Conservation (phyloP, 1,140 invertebrate species). For the Drosophila arawakana region DNA sequence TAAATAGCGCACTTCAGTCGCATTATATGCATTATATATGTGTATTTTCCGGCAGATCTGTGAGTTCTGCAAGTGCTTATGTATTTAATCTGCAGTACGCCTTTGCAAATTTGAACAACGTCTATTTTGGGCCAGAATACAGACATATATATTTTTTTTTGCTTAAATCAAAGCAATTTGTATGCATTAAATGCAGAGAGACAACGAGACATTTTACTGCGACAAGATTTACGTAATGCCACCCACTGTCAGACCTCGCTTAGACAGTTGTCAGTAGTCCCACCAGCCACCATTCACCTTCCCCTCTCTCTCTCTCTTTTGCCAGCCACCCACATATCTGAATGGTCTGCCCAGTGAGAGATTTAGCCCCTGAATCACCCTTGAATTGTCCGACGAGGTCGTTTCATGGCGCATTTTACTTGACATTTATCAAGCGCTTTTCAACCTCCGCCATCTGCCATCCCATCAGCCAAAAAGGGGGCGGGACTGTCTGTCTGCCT, state of each 20-base stretch:
- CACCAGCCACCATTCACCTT: conserved; percentile 6
- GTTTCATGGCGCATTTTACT: conserved; percentile 60
- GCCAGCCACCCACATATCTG: conserved; percentile 17
- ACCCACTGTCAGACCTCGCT: conserved; percentile 49
- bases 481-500: conserved; percentile 12
- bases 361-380: conserved; percentile 1
- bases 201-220: conserved; percentile 38
- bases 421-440: conserved; percentile 66
- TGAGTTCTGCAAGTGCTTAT: conserved; percentile 31
- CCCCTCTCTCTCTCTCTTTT: neutral
- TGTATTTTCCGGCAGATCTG: conserved; percentile 22
- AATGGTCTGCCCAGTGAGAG: neutral
- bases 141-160: neutral
- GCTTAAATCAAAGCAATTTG: conserved; percentile 75
- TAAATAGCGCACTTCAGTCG: conserved; percentile 25
- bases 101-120: conserved; percentile 57
- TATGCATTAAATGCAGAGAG: conserved; percentile 77
- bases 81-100: conserved; percentile 56
- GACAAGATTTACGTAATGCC: conserved; percentile 76
- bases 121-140: conserved; percentile 34
- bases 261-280: neutral
- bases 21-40: conserved; percentile 33
- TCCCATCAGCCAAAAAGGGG: neutral
- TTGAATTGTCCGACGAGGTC: conserved; percentile 49
- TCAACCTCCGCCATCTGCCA: conserved; percentile 8